phyloP scores from a whole-genome alignment of 2,113 vertebrate genomes.

The Hypocryptadius cinnamomeus region DNA sequence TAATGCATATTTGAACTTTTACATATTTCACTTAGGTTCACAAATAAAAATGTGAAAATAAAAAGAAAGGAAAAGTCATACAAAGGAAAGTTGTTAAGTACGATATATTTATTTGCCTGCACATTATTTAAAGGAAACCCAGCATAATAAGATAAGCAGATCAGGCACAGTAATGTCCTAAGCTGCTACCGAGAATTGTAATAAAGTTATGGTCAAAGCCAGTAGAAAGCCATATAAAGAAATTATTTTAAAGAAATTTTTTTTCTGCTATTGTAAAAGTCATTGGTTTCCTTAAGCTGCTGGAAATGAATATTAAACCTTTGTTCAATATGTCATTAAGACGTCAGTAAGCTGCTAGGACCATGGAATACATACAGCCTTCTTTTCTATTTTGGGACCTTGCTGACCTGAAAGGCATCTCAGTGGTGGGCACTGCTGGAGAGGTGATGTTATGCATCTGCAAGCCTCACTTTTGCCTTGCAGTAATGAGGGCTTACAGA shows the following conservation, averaged over 20 bases:
- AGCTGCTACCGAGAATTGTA: slow-evolving; percentile 38
- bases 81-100: slow-evolving; percentile 44
- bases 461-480: background rate
- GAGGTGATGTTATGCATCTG: background rate
- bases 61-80: slow-evolving; percentile 58
- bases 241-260: slow-evolving; percentile 3
- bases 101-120: slow-evolving; percentile 3
- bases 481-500: background rate
- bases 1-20: slow-evolving; percentile 15
- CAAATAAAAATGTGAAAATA: slow-evolving; percentile 44
- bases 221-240: background rate
- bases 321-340: background rate
- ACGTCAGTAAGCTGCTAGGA: background rate
- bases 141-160: slow-evolving; percentile 58
- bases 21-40: slow-evolving; percentile 23
- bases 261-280: background rate
- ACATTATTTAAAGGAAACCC: slow-evolving; percentile 58
- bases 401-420: background rate
- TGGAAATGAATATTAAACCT: background rate
- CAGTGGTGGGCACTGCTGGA: background rate
- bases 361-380: accelerated
- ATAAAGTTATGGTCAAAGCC: background rate
- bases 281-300: background rate
- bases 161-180: slow-evolving; percentile 13
- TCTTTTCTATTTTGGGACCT: background rate